Evolutionary conservation across 2,113 vertebrate species (phyloP).

Genomic region (Cyphomyrus discorhynchus): DNA sequence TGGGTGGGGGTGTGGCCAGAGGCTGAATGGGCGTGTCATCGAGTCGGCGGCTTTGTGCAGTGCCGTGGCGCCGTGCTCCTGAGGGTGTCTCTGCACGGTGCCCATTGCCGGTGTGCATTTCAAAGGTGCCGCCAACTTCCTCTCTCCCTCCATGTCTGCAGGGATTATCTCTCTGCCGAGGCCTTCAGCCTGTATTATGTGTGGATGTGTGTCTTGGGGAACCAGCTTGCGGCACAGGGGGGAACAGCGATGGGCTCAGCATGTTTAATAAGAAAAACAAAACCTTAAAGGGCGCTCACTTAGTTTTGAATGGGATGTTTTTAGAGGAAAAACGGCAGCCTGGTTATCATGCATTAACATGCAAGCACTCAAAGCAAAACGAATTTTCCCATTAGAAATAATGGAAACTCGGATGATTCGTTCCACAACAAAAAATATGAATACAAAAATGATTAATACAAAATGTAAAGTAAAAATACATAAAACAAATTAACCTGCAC

Average conservation of each 20-base stretch:
- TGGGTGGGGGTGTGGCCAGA: background rate
- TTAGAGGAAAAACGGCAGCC: background rate
- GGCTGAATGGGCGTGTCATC: background rate
- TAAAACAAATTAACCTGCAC: no score
- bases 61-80: constrained; percentile 19
- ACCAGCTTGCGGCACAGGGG: background rate
- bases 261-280: background rate
- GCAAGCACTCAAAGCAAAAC: no score
- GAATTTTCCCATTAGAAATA: no score
- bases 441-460: no score
- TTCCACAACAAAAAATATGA: no score
- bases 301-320: background rate
- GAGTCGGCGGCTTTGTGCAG: background rate
- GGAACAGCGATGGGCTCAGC: background rate
- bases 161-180: background rate
- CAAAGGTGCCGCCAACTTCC: background rate
- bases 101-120: background rate
- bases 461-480: no score
- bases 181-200: background rate
- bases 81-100: background rate
- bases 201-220: constrained; percentile 1
- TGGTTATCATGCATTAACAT: background rate
- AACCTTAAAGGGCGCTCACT: background rate
- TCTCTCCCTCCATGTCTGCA: background rate
- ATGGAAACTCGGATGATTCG: no score